These are phyloP conservation scores for Pteropus rufus DNA, from an alignment of 2,797 vertebrate species.

Conservation along the genomic window DNA sequence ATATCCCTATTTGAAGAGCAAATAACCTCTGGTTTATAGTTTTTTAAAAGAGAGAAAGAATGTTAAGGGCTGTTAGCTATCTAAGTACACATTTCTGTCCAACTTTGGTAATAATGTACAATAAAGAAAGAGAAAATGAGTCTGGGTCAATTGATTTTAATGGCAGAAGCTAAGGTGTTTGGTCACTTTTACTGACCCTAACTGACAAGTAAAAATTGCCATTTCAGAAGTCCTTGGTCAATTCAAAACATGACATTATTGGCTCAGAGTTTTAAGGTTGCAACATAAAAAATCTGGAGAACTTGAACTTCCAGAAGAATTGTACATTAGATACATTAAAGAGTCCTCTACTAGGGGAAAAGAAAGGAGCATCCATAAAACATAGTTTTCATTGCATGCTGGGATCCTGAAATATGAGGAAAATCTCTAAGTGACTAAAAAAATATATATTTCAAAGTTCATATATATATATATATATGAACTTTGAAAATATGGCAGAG, in stretches of 20 bases:
- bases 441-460: neutral
- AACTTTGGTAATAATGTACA: neutral
- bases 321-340: neutral
- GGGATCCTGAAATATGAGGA: neutral
- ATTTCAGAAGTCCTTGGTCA: neutral
- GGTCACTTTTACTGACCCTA: neutral
- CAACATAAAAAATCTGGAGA: neutral
- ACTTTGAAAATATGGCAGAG: too few relatives aligned
- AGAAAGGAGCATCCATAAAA: neutral
- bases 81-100: neutral
- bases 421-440: neutral
- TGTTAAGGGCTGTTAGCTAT: neutral
- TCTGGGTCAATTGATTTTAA: conserved; percentile 1
- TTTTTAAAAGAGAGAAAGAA: conserved; percentile 9
- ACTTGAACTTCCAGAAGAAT: neutral
- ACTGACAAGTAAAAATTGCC: neutral
- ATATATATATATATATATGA: too few relatives aligned
- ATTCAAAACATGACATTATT: neutral
- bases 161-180: neutral
- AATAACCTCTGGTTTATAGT: neutral
- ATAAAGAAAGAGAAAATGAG: neutral
- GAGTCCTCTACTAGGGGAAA: neutral
- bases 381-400: neutral
- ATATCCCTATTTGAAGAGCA: neutral
- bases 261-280: neutral